Evolutionary conservation across 2,888 invertebrate species (phyloP).

Genomic region (Rhyacophila evoluta): DNA sequence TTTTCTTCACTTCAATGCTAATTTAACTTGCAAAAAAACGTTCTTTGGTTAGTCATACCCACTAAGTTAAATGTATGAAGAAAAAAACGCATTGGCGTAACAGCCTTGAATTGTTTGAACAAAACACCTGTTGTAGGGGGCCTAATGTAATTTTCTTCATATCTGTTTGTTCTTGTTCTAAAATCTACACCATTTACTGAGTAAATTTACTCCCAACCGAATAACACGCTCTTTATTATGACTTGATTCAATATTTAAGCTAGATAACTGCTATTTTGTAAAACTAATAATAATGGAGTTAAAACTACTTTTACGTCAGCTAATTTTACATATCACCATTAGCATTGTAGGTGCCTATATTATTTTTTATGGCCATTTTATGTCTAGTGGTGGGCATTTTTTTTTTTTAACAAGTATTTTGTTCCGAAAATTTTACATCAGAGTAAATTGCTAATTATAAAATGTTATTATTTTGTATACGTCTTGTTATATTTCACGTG

Average conservation of each 20-base stretch:
- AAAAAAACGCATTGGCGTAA: neutral
- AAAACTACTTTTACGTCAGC: neutral
- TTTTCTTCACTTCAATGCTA: too few relatives aligned
- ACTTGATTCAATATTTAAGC: neutral
- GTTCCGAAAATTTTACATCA: too few relatives aligned
- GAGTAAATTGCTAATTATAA: too few relatives aligned
- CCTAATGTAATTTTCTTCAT: neutral
- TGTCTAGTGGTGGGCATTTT: too few relatives aligned
- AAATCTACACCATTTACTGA: neutral
- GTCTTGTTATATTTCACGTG: too few relatives aligned
- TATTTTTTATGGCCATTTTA: neutral
- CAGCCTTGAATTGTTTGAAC: neutral
- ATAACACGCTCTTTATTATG: neutral
- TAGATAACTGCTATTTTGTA: neutral
- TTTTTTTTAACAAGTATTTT: too few relatives aligned
- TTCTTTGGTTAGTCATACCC: neutral
- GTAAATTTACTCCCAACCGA: neutral
- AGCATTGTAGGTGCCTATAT: too few relatives aligned
- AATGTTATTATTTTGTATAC: too few relatives aligned
- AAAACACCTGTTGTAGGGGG: neutral
- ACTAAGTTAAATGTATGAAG: neutral
- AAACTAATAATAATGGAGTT: neutral
- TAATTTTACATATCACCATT: neutral
- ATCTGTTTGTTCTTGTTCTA: neutral
- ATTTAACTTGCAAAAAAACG: neutral